These are phyloP conservation scores for Microplitis demolitor DNA, from an alignment of 1,140 invertebrate species.

Conservation along the genomic window DNA sequence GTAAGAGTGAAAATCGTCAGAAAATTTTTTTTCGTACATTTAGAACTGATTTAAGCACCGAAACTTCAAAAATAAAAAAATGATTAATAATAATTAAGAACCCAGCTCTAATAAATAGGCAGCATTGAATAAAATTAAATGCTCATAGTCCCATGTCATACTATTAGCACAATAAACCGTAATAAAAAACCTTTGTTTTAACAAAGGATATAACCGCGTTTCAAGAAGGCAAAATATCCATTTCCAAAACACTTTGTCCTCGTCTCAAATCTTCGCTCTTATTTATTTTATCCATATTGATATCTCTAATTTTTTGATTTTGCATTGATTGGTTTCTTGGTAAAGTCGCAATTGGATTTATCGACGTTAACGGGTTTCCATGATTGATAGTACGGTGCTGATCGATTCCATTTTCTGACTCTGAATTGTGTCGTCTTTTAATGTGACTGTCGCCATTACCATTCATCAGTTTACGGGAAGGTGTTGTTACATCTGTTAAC, in stretches of 20 bases:
- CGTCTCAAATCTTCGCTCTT: slow-evolving; percentile 46
- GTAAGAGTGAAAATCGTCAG: no score
- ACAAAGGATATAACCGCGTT: slow-evolving; percentile 25
- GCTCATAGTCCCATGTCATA: background rate
- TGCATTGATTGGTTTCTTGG: slow-evolving; percentile 42
- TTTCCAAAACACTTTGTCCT: slow-evolving; percentile 51
- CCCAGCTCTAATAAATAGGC: no score
- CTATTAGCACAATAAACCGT: no score
- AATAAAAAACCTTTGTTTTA: background rate
- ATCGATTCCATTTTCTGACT: slow-evolving; percentile 50
- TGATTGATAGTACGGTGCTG: no score
- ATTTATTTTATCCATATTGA: slow-evolving; percentile 43
- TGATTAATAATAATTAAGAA: no score
- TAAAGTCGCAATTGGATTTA: slow-evolving; percentile 55
- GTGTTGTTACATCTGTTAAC: background rate
- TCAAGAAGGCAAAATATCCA: slow-evolving; percentile 57
- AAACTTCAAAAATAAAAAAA: no score
- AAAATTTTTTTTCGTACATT: no score
- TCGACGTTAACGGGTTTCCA: slow-evolving; percentile 41
- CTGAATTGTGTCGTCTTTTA: slow-evolving; percentile 54
- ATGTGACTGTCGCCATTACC: slow-evolving; percentile 13
- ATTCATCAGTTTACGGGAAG: slow-evolving; percentile 7
- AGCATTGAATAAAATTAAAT: background rate
- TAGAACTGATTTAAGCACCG: no score
- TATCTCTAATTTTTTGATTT: slow-evolving; percentile 38